Evolutionary conservation across 2,797 vertebrate genomes (phyloP).

Genomic region (Apogon talboti): DNA sequence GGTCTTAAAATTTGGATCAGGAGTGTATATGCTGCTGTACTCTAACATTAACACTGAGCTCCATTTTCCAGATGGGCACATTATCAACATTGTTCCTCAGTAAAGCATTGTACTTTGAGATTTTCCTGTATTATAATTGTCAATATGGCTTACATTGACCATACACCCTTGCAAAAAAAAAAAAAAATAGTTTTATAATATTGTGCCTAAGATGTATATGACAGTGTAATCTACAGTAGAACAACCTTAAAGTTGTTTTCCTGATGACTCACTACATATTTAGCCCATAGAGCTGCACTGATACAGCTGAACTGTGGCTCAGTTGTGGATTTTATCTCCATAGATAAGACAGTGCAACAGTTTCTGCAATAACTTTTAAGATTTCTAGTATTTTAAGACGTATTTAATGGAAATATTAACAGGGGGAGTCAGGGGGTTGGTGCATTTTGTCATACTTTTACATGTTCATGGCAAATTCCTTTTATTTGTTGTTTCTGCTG

Average conservation of each 20-base stretch:
- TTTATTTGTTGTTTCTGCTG: constrained; percentile 4
- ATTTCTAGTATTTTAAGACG: too few relatives aligned
- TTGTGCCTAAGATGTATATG: constrained; percentile 21
- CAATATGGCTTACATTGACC: neutral
- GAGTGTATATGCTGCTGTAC: neutral
- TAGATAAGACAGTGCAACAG: neutral
- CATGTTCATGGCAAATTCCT: neutral
- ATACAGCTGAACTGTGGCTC: too few relatives aligned
- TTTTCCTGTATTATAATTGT: constrained; percentile 8
- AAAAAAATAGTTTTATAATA: constrained; percentile 15
- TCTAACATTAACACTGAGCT: neutral
- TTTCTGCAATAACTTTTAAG: too few relatives aligned
- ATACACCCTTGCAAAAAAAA: neutral
- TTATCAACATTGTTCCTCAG: too few relatives aligned
- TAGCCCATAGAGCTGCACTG: too few relatives aligned
- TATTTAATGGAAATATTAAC: too few relatives aligned
- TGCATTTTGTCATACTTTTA: neutral
- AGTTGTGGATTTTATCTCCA: neutral
- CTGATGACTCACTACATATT: neutral
- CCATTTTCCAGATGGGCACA: neutral
- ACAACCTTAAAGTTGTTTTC: neutral
- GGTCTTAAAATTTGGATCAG: too few relatives aligned
- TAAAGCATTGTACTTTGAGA: constrained; percentile 3
- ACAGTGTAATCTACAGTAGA: neutral
- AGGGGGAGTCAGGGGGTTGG: neutral